phyloP scores from a whole-genome alignment of 2,888 invertebrate species.

The Rotaria socialis region DNA sequence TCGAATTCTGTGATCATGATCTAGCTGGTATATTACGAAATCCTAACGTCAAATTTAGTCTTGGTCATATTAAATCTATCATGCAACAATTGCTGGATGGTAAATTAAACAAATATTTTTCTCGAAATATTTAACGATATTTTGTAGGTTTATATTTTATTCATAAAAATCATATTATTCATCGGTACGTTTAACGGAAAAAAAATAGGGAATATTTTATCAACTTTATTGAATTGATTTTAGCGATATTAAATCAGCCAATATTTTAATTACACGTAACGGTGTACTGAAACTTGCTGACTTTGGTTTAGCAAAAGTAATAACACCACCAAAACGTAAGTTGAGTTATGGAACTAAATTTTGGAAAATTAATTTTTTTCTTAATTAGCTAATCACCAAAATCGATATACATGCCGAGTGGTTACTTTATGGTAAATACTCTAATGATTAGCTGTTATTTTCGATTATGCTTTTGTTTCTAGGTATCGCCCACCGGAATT shows the following conservation, averaged over 20 bases:
- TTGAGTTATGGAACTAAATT: too few species aligned
- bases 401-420: conserved; percentile 40
- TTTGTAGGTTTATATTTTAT: conserved; percentile 38
- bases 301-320: conserved; percentile 90
- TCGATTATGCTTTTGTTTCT: too few species aligned
- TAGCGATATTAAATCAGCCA: conserved; percentile 93
- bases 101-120: not conserved
- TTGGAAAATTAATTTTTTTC: too few species aligned
- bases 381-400: not conserved
- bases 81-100: conserved; percentile 52
- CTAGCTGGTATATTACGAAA: conserved; percentile 90
- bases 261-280: conserved; percentile 89
- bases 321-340: conserved; percentile 69
- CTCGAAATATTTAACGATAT: too few species aligned
- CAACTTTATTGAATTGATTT: too few species aligned
- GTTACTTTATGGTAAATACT: conserved; percentile 79
- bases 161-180: conserved; percentile 61
- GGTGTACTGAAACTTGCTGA: conserved; percentile 83
- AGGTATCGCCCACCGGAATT: conserved; percentile 64
- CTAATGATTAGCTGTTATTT: too few species aligned
- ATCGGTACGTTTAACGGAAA: conserved; percentile 62
- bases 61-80: conserved; percentile 92
- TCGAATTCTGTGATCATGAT: conserved; percentile 98
- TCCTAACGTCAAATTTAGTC: conserved; percentile 85
- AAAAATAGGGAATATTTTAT: too few species aligned